A percentile compares a stretch with the other conserved stretches of the same genome.
phyloP scores from a whole-genome alignment of 30 jellyfish, hydroid and myxozoan genomes.

The Aurelia sp. region DNA sequence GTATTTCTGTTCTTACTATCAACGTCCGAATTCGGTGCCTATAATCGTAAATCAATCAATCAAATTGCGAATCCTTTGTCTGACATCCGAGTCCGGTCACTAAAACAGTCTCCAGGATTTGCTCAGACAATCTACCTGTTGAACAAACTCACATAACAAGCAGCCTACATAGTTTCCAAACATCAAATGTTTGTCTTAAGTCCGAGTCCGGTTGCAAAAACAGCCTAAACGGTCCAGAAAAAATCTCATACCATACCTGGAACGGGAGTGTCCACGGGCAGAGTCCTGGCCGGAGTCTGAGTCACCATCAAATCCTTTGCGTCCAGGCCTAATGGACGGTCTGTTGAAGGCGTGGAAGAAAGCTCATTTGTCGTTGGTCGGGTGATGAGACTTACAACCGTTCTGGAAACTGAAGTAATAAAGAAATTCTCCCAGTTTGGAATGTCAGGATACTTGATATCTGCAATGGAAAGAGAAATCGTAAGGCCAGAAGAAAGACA shows the following conservation, averaged over 20 bases:
- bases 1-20: too few relatives aligned
- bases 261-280: slow-evolving; percentile 16
- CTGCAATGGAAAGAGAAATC: background rate
- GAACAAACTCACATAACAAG: too few relatives aligned
- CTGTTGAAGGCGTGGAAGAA: slow-evolving; percentile 1
- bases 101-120: too few relatives aligned
- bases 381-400: slow-evolving; percentile 68
- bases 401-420: slow-evolving; percentile 54
- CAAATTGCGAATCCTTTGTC: too few relatives aligned
- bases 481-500: background rate
- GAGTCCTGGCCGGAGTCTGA: slow-evolving; percentile 60
- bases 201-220: too few relatives aligned
- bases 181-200: too few relatives aligned
- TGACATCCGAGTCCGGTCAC: too few relatives aligned
- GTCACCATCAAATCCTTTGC: slow-evolving; percentile 38
- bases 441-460: slow-evolving; percentile 54
- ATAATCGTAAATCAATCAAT: too few relatives aligned
- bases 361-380: slow-evolving; percentile 15
- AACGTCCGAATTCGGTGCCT: too few relatives aligned
- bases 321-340: slow-evolving; percentile 22
- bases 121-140: too few relatives aligned
- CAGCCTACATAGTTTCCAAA: too few relatives aligned
- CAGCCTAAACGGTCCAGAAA: background rate
- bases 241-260: background rate
- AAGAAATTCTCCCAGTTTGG: slow-evolving; percentile 84